Evolutionary conservation across 2,888 invertebrate species (phyloP).

Genomic region (Zhengitettix transpicula): DNA sequence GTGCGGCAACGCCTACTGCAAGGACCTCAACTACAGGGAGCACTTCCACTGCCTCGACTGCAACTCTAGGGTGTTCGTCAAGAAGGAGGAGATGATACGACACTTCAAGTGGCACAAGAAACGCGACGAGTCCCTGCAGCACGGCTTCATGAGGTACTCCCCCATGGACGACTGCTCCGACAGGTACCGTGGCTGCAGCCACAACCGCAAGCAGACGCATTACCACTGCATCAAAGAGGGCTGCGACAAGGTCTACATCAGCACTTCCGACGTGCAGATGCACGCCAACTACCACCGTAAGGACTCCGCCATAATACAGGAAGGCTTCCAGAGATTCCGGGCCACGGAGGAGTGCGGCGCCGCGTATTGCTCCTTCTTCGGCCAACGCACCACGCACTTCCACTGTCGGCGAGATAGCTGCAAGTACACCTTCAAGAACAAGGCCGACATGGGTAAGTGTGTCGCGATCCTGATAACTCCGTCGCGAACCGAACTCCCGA

Average conservation of each 20-base stretch:
- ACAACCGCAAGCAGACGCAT: constrained; percentile 87
- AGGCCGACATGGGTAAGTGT: constrained; percentile 93
- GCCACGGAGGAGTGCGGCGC: constrained; percentile 93
- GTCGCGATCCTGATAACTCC: neutral
- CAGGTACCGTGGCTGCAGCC: constrained; percentile 69
- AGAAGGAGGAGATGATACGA: constrained; percentile 96
- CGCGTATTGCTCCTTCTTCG: constrained; percentile 78
- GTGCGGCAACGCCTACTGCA: constrained; percentile 72
- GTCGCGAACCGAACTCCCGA: neutral
- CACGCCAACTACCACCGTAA: constrained; percentile 97
- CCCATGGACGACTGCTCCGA: constrained; percentile 89
- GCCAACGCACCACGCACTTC: constrained; percentile 93
- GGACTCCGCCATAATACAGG: constrained; percentile 92
- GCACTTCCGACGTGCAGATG: constrained; percentile 98
- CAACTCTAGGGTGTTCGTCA: constrained; percentile 73
- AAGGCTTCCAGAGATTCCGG: constrained; percentile 91
- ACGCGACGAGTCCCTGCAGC: constrained; percentile 86
- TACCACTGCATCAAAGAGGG: constrained; percentile 85
- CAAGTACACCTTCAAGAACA: constrained; percentile 93
- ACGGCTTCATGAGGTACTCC: constrained; percentile 89
- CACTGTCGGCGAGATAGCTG: constrained; percentile 86
- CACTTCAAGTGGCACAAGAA: constrained; percentile 99
- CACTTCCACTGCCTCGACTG: constrained; percentile 88
- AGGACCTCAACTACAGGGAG: constrained; percentile 68
- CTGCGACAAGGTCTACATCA: constrained; percentile 91